Evolutionary conservation across 2,888 invertebrate genomes (phyloP).

Genomic region (Amiota minor): DNA sequence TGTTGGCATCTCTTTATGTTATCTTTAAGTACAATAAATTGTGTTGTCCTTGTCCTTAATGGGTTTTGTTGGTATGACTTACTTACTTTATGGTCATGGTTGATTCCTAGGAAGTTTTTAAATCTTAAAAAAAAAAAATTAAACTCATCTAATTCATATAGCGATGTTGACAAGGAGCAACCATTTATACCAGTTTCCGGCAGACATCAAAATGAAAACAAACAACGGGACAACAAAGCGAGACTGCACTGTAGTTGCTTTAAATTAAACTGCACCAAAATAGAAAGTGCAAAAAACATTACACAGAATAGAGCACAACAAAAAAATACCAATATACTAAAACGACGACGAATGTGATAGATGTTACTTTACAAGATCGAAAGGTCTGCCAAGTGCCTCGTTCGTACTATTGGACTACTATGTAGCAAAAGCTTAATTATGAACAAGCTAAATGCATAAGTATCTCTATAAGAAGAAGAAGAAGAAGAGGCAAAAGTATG

Average conservation of each 20-base stretch:
- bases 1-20: neutral
- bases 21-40: neutral
- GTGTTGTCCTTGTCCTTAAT: constrained; percentile 16
- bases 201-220: constrained; percentile 37
- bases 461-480: constrained; percentile 22
- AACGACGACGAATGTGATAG: neutral
- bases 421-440: constrained; percentile 39
- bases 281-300: constrained; percentile 12
- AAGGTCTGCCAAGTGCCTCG: constrained; percentile 25
- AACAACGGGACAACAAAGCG: constrained; percentile 19
- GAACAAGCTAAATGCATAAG: constrained; percentile 33
- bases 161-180: neutral
- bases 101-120: neutral
- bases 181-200: constrained; percentile 52
- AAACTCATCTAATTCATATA: neutral
- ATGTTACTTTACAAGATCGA: constrained; percentile 49
- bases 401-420: constrained; percentile 26
- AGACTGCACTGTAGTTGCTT: constrained; percentile 29
- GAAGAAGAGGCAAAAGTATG: constrained; percentile 1
- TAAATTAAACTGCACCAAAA: constrained; percentile 7
- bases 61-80: neutral
- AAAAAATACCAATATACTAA: constrained; percentile 56
- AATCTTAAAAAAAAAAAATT: neutral
- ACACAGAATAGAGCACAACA: constrained; percentile 49
- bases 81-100: too few relatives aligned